phyloP scores from a whole-genome alignment of 2,113 vertebrate genomes.

The Lepus europaeus region DNA sequence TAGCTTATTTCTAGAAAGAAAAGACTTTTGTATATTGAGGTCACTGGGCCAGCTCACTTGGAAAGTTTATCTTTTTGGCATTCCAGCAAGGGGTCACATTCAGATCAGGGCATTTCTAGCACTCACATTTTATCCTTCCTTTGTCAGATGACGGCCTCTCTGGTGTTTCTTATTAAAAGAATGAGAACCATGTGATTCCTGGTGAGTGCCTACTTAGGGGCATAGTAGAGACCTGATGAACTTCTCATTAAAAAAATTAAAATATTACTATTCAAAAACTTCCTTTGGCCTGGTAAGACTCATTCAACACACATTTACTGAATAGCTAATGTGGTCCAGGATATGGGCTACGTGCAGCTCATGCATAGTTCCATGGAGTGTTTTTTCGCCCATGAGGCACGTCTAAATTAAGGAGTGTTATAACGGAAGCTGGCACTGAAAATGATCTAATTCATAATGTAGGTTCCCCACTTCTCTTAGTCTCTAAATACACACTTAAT shows the following conservation, averaged over 20 bases:
- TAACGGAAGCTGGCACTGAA: not conserved
- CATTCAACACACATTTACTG: not conserved
- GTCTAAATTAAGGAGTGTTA: not conserved
- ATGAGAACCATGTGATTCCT: constrained; percentile 58
- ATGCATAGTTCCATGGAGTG: not conserved
- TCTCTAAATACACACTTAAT: not conserved
- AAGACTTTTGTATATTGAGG: constrained; percentile 62
- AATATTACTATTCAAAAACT: not conserved
- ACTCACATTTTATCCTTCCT: constrained; percentile 11
- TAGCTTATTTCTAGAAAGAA: constrained; percentile 63
- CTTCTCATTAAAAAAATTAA: not conserved
- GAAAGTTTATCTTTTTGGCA: constrained; percentile 40
- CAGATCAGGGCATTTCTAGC: constrained; percentile 49
- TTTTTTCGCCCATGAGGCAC: not conserved
- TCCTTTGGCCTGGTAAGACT: not conserved
- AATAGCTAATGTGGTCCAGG: not conserved
- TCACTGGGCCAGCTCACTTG: constrained; percentile 41
- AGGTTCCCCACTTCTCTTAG: not conserved
- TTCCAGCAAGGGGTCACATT: constrained; percentile 56
- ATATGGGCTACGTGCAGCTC: not conserved
- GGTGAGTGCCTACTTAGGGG: not conserved
- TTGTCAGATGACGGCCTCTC: constrained; percentile 70
- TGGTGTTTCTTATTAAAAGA: constrained; percentile 55
- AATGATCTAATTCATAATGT: not conserved
- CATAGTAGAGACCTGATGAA: not conserved